A percentile compares a stretch with the other conserved stretches of the same genome.
These are phyloP conservation scores for Elaphurus davidianus DNA, from an alignment of 2,113 vertebrate species.

Conservation along the genomic window DNA sequence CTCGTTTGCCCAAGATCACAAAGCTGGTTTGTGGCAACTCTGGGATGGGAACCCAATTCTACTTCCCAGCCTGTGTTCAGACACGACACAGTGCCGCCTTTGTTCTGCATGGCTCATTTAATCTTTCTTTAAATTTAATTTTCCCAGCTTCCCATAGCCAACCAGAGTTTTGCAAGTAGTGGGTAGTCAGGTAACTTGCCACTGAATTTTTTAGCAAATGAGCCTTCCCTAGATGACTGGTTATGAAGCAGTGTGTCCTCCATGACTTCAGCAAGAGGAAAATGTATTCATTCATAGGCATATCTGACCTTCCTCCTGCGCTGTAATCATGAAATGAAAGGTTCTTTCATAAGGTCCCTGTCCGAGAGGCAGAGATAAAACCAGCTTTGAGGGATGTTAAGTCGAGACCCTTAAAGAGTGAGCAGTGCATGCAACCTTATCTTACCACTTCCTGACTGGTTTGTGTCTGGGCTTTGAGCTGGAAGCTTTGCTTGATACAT, in stretches of 20 bases:
- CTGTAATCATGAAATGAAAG: constrained; percentile 52
- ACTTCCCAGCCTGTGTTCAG: background rate
- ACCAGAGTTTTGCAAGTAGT: constrained; percentile 8
- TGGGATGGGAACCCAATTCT: background rate
- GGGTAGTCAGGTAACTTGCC: constrained; percentile 10
- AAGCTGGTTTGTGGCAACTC: constrained; percentile 3
- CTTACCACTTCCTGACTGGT: constrained; percentile 48
- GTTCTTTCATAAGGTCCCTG: constrained; percentile 56
- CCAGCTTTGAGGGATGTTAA: constrained; percentile 55
- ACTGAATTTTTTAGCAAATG: constrained; percentile 25
- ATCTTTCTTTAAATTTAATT: constrained; percentile 51
- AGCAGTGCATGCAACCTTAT: background rate
- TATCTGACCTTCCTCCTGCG: background rate
- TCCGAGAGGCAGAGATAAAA: constrained; percentile 56
- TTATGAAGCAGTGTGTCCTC: constrained; percentile 8
- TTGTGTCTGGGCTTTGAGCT: constrained; percentile 33
- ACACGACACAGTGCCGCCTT: constrained; percentile 14
- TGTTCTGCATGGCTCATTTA: constrained; percentile 43
- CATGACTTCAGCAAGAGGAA: background rate
- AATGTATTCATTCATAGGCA: constrained; percentile 46
- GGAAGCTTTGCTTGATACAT: constrained; percentile 17
- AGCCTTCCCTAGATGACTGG: background rate
- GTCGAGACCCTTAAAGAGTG: background rate
- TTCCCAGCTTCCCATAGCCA: background rate
- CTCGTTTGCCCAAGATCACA: constrained; percentile 13